A percentile compares a stretch with the other conserved stretches of the same genome.
These are phyloP conservation scores for Rhea americana DNA, from an alignment of 2,113 vertebrate species.

Conservation along the genomic window DNA sequence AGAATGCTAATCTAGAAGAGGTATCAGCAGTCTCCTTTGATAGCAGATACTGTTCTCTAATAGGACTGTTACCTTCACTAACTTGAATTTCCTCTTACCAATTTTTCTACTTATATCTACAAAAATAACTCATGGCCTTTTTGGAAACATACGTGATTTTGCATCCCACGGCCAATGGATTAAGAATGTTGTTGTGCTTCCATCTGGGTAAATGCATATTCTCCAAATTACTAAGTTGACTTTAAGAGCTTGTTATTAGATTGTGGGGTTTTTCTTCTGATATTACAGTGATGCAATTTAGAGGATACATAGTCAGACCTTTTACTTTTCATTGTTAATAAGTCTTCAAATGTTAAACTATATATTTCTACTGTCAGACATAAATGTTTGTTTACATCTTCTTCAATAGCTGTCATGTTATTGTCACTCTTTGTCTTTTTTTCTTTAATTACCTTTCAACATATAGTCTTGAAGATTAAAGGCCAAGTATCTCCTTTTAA, in stretches of 20 bases:
- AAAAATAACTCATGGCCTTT: not conserved
- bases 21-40: not conserved
- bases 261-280: not conserved
- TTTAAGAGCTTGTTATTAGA: not conserved
- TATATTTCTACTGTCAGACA: constrained; percentile 13
- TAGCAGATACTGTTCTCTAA: not conserved
- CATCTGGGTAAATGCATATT: not conserved
- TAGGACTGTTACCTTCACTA: not conserved
- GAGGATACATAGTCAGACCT: not conserved
- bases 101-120: not conserved
- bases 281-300: not conserved
- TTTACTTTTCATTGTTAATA: constrained; percentile 27
- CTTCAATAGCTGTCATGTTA: constrained; percentile 32
- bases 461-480: constrained; percentile 40
- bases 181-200: not conserved
- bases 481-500: constrained; percentile 43
- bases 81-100: not conserved
- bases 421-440: constrained; percentile 2
- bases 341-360: constrained; percentile 44
- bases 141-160: not conserved
- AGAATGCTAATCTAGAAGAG: not conserved
- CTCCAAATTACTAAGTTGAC: not conserved
- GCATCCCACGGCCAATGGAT: not conserved
- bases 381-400: constrained; percentile 39
- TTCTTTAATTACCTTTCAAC: constrained; percentile 57